Evolutionary conservation across 2,888 invertebrate genomes (phyloP).

Genomic region (Oxystoma pomonae): DNA sequence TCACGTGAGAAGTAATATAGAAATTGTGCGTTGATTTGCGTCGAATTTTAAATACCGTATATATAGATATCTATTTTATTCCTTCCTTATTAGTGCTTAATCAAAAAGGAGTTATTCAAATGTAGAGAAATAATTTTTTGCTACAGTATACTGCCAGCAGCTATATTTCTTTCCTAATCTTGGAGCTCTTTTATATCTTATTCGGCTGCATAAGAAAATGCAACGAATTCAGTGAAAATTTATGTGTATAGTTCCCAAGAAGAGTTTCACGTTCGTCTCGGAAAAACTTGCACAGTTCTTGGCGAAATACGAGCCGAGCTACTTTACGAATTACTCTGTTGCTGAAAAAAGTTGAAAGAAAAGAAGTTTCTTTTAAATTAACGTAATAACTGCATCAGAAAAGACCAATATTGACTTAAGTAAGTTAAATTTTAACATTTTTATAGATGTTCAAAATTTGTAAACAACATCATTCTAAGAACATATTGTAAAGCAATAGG

Average conservation of each 20-base stretch:
- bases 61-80: too few species aligned
- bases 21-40: too few species aligned
- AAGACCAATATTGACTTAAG: too few species aligned
- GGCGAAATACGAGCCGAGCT: not conserved
- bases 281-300: not conserved
- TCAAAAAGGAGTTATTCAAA: too few species aligned
- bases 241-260: constrained; percentile 13
- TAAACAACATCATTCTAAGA: too few species aligned
- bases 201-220: constrained; percentile 16
- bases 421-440: too few species aligned
- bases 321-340: not conserved
- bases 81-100: too few species aligned
- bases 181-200: constrained; percentile 10
- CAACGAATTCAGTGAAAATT: constrained; percentile 12
- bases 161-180: not conserved
- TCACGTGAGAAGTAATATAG: too few species aligned
- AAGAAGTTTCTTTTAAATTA: not conserved
- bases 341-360: not conserved
- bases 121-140: not conserved
- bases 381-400: too few species aligned
- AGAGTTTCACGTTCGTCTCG: not conserved
- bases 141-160: not conserved
- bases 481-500: too few species aligned
- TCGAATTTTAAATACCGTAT: too few species aligned
- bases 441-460: too few species aligned